Evolutionary conservation across 2,797 vertebrate species (phyloP).

Genomic region (Octomys mimax): DNA sequence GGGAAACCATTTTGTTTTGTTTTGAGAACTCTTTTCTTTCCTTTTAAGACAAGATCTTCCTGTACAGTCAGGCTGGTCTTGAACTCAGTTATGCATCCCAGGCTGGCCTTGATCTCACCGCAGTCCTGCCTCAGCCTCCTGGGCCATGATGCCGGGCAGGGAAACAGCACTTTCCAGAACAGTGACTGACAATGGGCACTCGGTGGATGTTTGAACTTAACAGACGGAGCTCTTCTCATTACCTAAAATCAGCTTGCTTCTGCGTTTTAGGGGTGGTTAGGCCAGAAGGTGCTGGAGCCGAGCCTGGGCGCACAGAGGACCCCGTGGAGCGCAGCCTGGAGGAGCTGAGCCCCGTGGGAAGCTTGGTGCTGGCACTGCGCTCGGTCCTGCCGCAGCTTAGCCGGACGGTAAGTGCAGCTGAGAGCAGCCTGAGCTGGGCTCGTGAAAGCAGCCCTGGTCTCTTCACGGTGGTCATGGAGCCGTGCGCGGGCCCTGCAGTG

Average conservation of each 20-base stretch:
- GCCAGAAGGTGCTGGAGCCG: slow-evolving; percentile 67
- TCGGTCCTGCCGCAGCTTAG: slow-evolving; percentile 86
- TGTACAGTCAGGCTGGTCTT: background rate
- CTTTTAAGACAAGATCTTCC: background rate
- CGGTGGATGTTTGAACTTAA: background rate
- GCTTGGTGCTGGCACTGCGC: slow-evolving; percentile 79
- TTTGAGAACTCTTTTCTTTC: background rate
- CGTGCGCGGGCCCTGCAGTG: no score
- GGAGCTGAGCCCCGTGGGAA: slow-evolving; percentile 75
- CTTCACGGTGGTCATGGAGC: no score
- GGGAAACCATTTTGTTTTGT: background rate
- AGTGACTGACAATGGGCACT: background rate
- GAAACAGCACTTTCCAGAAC: background rate
- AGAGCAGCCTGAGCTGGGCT: no score
- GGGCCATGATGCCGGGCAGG: background rate
- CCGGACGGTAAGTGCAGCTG: slow-evolving; percentile 88
- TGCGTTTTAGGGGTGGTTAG: slow-evolving; percentile 84
- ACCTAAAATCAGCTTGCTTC: slow-evolving; percentile 52
- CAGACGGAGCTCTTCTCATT: slow-evolving; percentile 21
- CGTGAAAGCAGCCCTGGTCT: no score
- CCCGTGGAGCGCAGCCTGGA: slow-evolving; percentile 32
- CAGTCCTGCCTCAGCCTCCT: background rate
- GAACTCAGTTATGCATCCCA: background rate
- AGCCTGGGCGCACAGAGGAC: slow-evolving; percentile 58
- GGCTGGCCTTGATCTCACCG: no score